phyloP scores from a whole-genome alignment of 2,113 vertebrate genomes.

The Perca schrenkii region DNA sequence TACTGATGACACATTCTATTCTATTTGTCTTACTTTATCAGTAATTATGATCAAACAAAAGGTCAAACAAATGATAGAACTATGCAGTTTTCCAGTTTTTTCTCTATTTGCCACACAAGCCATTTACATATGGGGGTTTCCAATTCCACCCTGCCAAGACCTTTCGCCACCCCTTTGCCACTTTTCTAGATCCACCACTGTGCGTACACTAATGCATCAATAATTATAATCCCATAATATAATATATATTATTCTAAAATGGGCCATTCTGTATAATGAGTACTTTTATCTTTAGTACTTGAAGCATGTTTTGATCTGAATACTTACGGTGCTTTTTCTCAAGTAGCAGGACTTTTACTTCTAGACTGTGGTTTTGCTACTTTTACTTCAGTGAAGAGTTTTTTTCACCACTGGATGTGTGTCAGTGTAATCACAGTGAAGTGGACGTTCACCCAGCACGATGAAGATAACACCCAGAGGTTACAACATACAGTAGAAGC shows the following conservation, averaged over 20 bases:
- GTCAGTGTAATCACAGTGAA: conserved; percentile 18
- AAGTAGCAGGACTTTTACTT: background rate
- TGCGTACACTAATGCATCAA: too few relatives aligned
- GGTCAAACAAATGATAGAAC: too few relatives aligned
- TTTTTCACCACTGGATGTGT: background rate
- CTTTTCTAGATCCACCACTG: too few relatives aligned
- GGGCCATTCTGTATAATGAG: background rate
- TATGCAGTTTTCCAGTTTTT: too few relatives aligned
- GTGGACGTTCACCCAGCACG: background rate
- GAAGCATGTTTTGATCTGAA: background rate
- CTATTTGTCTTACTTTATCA: too few relatives aligned
- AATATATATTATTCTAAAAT: background rate
- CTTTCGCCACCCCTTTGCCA: too few relatives aligned
- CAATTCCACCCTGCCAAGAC: too few relatives aligned
- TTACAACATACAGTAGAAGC: conserved; percentile 39
- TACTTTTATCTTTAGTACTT: background rate
- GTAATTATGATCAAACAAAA: too few relatives aligned
- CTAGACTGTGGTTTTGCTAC: background rate
- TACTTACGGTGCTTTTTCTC: background rate
- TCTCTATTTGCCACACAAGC: too few relatives aligned
- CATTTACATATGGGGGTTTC: too few relatives aligned
- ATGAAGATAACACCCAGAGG: conserved; percentile 29
- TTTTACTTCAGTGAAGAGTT: background rate
- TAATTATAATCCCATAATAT: too few relatives aligned
- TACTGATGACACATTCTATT: too few relatives aligned